A percentile compares a stretch with the other conserved stretches of the same genome.
phyloP scores from a whole-genome alignment of 2,113 vertebrate species.

The Thunnus maccoyii region DNA sequence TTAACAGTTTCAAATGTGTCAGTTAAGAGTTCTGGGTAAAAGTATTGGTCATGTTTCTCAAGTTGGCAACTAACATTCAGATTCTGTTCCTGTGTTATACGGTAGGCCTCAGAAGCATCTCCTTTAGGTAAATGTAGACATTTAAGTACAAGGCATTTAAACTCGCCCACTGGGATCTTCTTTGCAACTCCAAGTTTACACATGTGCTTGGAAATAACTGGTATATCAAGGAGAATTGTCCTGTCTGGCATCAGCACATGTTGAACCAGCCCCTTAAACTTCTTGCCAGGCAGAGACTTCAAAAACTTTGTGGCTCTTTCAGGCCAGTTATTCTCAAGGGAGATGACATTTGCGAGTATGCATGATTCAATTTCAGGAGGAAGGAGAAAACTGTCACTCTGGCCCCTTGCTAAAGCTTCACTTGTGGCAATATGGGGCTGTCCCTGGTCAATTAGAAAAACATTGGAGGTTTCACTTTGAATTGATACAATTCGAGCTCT shows the following conservation, averaged over 20 bases:
- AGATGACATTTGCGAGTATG: slow-evolving; percentile 83
- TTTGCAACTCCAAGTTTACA: slow-evolving; percentile 81
- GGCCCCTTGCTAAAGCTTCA: slow-evolving; percentile 81
- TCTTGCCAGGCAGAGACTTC: slow-evolving; percentile 82
- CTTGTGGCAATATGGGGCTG: slow-evolving; percentile 48
- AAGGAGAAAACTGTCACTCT: slow-evolving; percentile 83
- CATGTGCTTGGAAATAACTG: slow-evolving; percentile 82
- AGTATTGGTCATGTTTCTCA: slow-evolving; percentile 78
- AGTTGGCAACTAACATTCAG: slow-evolving; percentile 1
- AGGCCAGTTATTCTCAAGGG: slow-evolving; percentile 75
- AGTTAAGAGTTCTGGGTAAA: slow-evolving; percentile 87
- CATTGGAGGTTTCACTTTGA: slow-evolving; percentile 70
- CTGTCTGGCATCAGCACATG: slow-evolving; percentile 85
- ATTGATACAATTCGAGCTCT: slow-evolving; percentile 82
- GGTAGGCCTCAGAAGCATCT: neutral
- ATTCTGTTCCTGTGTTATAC: slow-evolving; percentile 14
- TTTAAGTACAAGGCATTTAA: slow-evolving; percentile 66
- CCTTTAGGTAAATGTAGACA: slow-evolving; percentile 51
- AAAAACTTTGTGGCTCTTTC: slow-evolving; percentile 83
- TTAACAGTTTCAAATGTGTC: slow-evolving; percentile 83
- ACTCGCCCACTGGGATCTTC: slow-evolving; percentile 72
- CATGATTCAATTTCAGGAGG: slow-evolving; percentile 87
- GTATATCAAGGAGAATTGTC: slow-evolving; percentile 86
- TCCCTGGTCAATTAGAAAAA: slow-evolving; percentile 91
- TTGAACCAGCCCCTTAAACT: slow-evolving; percentile 83